Percentiles rank a stretch among this genome's conserved stretches.
These are phyloP conservation scores for Pseudomyrmex concolor DNA, from an alignment of 1,140 invertebrate genomes.

Conservation along the genomic window DNA sequence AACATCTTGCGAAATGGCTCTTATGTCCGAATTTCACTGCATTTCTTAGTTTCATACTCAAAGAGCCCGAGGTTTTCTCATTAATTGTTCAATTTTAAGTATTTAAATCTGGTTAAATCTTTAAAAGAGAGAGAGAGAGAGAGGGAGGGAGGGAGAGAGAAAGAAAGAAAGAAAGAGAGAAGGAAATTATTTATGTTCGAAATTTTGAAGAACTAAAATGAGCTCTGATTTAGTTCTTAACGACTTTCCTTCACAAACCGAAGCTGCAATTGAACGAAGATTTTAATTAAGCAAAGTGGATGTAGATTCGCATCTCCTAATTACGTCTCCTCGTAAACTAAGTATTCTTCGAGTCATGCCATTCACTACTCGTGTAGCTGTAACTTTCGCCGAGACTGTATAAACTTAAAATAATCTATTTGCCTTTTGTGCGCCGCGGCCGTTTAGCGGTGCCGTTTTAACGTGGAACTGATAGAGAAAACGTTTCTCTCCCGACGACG, in stretches of 20 bases:
- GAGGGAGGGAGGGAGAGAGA: no score
- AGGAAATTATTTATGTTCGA: not conserved
- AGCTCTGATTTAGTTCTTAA: not conserved
- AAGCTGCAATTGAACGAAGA: conserved; percentile 6
- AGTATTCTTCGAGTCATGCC: conserved; percentile 26
- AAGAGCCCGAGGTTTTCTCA: no score
- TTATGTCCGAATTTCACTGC: no score
- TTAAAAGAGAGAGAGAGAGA: no score
- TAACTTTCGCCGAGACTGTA: conserved; percentile 37
- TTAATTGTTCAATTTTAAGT: no score
- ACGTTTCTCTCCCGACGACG: not conserved
- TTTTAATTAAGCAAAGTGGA: conserved; percentile 27
- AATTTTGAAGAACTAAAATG: not conserved
- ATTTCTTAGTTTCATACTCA: no score
- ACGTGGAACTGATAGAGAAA: conserved; percentile 25
- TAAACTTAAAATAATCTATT: conserved; percentile 51
- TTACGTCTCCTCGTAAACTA: conserved; percentile 31
- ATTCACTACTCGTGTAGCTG: not conserved
- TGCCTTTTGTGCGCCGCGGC: conserved; percentile 22
- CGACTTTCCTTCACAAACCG: not conserved
- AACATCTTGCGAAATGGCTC: no score
- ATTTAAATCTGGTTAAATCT: no score
- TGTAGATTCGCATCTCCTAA: conserved; percentile 4
- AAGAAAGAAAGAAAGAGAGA: not conserved
- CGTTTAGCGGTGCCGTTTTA: conserved; percentile 40